A percentile compares a stretch with the other conserved stretches of the same genome.
Conservation (phyloP, 2,888 invertebrate genomes). For the Smittia sp. region DNA sequence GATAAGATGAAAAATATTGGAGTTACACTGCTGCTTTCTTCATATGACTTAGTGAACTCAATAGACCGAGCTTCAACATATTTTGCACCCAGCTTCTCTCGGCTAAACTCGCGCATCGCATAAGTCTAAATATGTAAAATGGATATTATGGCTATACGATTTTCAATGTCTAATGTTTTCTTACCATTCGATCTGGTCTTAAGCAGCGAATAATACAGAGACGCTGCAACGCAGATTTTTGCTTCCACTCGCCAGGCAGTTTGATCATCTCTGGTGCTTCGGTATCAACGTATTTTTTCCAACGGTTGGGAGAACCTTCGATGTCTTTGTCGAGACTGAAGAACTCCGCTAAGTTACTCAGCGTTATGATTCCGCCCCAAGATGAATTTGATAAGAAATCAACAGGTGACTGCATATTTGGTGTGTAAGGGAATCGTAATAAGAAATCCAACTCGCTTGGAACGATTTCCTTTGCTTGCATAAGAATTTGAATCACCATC, state of each 20-base stretch:
- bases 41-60: slow-evolving; percentile 80
- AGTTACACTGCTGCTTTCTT: slow-evolving; percentile 79
- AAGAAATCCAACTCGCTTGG: slow-evolving; percentile 80
- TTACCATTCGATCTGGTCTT: slow-evolving; percentile 81
- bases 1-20: slow-evolving; percentile 93
- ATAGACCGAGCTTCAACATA: slow-evolving; percentile 76
- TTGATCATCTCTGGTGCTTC: slow-evolving; percentile 92
- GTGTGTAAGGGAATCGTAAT: slow-evolving; percentile 76
- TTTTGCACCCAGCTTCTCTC: slow-evolving; percentile 81
- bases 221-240: slow-evolving; percentile 77
- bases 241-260: slow-evolving; percentile 95
- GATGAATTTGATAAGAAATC: slow-evolving; percentile 73
- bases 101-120: slow-evolving; percentile 69
- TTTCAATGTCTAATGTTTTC: slow-evolving; percentile 60
- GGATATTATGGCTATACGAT: background rate
- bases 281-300: slow-evolving; percentile 89
- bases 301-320: slow-evolving; percentile 85
- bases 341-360: slow-evolving; percentile 75
- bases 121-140: background rate
- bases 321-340: slow-evolving; percentile 85
- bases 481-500: slow-evolving; percentile 72
- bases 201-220: slow-evolving; percentile 90
- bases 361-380: slow-evolving; percentile 80
- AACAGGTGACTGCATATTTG: slow-evolving; percentile 73
- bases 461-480: slow-evolving; percentile 64